phyloP scores from a whole-genome alignment of 2,797 vertebrate species.

The Chromis chromis region DNA sequence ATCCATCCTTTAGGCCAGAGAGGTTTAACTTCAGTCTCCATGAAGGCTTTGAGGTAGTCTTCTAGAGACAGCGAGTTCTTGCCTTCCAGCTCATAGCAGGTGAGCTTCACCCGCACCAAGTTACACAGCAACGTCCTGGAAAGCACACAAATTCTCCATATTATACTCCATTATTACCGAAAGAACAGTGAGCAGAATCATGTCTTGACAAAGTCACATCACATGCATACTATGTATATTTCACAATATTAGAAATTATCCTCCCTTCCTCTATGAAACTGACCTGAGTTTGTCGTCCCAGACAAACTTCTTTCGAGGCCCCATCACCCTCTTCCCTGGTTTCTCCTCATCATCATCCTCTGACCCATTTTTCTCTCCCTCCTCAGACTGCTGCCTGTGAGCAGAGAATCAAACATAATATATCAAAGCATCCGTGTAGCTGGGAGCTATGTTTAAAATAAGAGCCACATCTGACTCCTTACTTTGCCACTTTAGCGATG shows the following conservation, averaged over 20 bases:
- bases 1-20: constrained; percentile 99
- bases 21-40: constrained; percentile 95
- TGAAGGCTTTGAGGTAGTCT: constrained; percentile 96
- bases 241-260: background rate
- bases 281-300: constrained; percentile 98
- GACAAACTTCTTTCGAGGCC: constrained; percentile 95
- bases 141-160: background rate
- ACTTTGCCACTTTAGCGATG: constrained; percentile 96
- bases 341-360: constrained; percentile 98
- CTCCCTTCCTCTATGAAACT: constrained; percentile 6
- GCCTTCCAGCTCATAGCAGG: constrained; percentile 94
- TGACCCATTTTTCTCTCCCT: constrained; percentile 93
- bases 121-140: constrained; percentile 92
- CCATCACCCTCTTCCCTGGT: constrained; percentile 95
- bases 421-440: background rate
- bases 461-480: constrained; percentile 46
- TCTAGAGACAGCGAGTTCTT: constrained; percentile 92
- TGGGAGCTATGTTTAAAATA: background rate
- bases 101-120: constrained; percentile 94
- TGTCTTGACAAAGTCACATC: background rate
- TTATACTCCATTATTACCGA: too few relatives aligned
- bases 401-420: background rate
- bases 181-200: too few relatives aligned
- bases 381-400: constrained; percentile 90
- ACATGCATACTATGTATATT: background rate